Base-by-base conservation (phyloP, 1,140 invertebrate genomes). In the Cryptotermes secundus region DNA sequence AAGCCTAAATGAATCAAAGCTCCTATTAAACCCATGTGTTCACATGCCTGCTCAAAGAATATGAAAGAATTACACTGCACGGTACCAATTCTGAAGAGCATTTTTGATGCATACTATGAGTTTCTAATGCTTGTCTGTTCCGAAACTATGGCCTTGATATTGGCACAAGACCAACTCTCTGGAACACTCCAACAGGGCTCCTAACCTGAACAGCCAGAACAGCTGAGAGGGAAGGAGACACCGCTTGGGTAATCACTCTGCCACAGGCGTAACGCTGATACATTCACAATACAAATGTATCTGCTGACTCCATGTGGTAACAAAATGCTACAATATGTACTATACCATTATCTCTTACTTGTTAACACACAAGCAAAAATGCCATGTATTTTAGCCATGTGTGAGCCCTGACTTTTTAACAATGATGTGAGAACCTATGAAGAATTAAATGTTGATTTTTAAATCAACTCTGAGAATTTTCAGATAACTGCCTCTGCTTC, bases 231-330 rank as follows among this genome's bases (percentile, higher is more conserved):
- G n/a, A 72, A 72, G 59, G 31, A 72, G 59, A n/a, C 26, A 72
- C 59, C 59, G 10, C 59, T 65, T n/a, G 26, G 53, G 59, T 9
- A 72, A 72, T 31, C 31, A n/a, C 59, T 72, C 59, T 72, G 14
- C 59, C 59, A 72, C 59, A 72, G 59, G 59, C 7, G 59, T 72
- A 72, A 72, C 59, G 26, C 59, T 31, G 59, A 72, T 72, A 72
- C 59, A 72, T 31, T 72, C 59, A 49, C 45, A 72, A n/a, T 14
- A 72, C 7, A 72, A 72, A 72, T 72, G 59, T 72, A 72, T 31
- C 59, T n/a, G 59, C 59, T 72, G 59, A 72, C 59, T 72, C 59
- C 59, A 72, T 72, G 59, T 72, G 59, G 59, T 31, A 9, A 72
- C n/a, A 72, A 72, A n/a, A 0, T 16, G 9, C 53, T 31, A 31